Conservation (phyloP, 2,113 vertebrate species). For the Corythoichthys haematopterus region DNA sequence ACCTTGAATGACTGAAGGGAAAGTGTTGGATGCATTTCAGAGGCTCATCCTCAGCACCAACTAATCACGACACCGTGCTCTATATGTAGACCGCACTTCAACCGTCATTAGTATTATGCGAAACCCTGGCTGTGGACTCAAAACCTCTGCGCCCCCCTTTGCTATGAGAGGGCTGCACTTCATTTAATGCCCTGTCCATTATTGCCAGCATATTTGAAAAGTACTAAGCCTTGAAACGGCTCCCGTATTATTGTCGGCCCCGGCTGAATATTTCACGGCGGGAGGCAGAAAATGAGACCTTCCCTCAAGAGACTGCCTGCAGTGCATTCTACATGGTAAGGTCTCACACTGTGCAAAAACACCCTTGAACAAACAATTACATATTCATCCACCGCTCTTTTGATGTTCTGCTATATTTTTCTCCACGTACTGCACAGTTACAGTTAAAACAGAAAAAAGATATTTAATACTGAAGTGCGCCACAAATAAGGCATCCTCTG, state of each 20-base stretch:
- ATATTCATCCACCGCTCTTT: slow-evolving; percentile 74
- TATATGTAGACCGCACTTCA: slow-evolving; percentile 49
- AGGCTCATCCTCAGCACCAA: slow-evolving; percentile 23
- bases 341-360: slow-evolving; percentile 75
- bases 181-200: slow-evolving; percentile 74
- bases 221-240: slow-evolving; percentile 77
- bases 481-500: slow-evolving; percentile 52
- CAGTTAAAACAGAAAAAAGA: slow-evolving; percentile 29
- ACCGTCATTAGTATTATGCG: slow-evolving; percentile 59
- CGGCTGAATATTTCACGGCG: slow-evolving; percentile 74
- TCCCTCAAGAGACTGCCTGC: slow-evolving; percentile 79
- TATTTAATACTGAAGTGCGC: slow-evolving; percentile 45
- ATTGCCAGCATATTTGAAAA: slow-evolving; percentile 77
- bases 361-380: slow-evolving; percentile 77
- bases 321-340: slow-evolving; percentile 73
- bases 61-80: slow-evolving; percentile 39
- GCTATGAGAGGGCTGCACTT: slow-evolving; percentile 73
- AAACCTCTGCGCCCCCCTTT: slow-evolving; percentile 68
- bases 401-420: slow-evolving; percentile 52
- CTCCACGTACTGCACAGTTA: slow-evolving; percentile 31
- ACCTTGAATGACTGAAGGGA: slow-evolving; percentile 20
- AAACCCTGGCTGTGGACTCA: slow-evolving; percentile 60
- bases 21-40: slow-evolving; percentile 29
- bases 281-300: slow-evolving; percentile 79
- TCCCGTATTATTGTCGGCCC: slow-evolving; percentile 77